These are phyloP conservation scores for Cosmopolites sordidus DNA, from an alignment of 2,888 invertebrate species.

Conservation along the genomic window DNA sequence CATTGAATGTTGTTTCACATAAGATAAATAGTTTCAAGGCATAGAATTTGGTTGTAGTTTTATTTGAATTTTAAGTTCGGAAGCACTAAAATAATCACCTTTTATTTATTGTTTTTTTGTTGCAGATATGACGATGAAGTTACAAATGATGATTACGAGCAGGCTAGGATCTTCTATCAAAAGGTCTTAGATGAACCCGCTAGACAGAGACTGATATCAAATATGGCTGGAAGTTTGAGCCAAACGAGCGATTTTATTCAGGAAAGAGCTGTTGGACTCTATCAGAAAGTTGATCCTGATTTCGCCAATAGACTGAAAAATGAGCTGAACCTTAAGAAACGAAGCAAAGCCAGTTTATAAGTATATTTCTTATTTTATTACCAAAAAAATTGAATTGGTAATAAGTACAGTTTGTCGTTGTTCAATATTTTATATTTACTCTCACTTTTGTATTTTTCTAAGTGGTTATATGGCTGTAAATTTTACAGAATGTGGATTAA, in stretches of 20 bases:
- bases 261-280: constrained; percentile 80
- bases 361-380: no score
- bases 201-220: constrained; percentile 67
- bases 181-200: constrained; percentile 67
- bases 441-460: no score
- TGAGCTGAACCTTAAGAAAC: constrained; percentile 35
- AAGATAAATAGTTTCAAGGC: no score
- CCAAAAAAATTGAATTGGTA: no score
- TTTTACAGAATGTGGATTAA: no score
- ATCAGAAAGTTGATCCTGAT: constrained; percentile 73
- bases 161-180: constrained; percentile 76
- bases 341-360: constrained; percentile 38
- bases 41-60: no score
- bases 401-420: no score
- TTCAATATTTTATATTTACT: no score
- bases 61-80: no score
- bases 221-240: constrained; percentile 75
- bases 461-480: no score
- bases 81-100: constrained; percentile 12
- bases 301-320: constrained; percentile 71
- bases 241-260: constrained; percentile 82
- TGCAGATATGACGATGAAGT: constrained; percentile 66
- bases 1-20: no score
- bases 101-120: not conserved
- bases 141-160: constrained; percentile 88